phyloP scores from a whole-genome alignment of 23 tunicate genomes.

The Halocynthia roretzi region DNA sequence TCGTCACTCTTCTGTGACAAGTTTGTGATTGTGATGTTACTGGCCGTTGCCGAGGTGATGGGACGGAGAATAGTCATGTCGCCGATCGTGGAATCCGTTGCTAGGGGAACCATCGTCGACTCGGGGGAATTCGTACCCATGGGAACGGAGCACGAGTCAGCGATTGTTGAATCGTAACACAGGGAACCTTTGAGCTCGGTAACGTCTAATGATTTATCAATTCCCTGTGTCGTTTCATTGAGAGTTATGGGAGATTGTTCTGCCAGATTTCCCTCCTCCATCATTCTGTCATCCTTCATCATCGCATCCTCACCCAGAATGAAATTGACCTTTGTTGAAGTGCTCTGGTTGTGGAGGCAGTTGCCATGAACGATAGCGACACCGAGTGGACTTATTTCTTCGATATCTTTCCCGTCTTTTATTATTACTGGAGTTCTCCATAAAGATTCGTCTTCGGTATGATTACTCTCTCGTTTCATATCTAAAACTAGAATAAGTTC shows the following conservation, averaged over 20 bases:
- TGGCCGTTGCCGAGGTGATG: background rate
- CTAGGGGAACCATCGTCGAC: too few species aligned
- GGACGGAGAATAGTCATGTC: conserved; percentile 7
- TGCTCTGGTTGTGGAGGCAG: conserved; percentile 5
- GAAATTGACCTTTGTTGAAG: conserved; percentile 14
- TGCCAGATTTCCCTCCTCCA: too few species aligned
- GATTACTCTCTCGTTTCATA: background rate
- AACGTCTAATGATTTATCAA: background rate
- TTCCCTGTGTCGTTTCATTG: background rate
- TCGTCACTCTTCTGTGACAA: background rate
- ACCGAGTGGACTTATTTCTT: conserved; percentile 11
- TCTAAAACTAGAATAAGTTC: background rate
- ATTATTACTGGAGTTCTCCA: conserved; percentile 2
- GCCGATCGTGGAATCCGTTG: background rate
- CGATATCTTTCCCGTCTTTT: background rate
- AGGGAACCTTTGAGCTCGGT: conserved; percentile 6
- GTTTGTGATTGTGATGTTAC: conserved; percentile 1
- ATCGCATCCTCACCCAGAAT: background rate
- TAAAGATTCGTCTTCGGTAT: background rate
- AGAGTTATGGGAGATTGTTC: too few species aligned
- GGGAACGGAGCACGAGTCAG: conserved; percentile 7
- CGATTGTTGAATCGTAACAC: conserved; percentile 11
- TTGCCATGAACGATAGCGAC: background rate
- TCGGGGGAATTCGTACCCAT: background rate
- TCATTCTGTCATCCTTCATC: too few species aligned